phyloP scores from a whole-genome alignment of 2,113 vertebrate genomes.

The Monopterus albus region DNA sequence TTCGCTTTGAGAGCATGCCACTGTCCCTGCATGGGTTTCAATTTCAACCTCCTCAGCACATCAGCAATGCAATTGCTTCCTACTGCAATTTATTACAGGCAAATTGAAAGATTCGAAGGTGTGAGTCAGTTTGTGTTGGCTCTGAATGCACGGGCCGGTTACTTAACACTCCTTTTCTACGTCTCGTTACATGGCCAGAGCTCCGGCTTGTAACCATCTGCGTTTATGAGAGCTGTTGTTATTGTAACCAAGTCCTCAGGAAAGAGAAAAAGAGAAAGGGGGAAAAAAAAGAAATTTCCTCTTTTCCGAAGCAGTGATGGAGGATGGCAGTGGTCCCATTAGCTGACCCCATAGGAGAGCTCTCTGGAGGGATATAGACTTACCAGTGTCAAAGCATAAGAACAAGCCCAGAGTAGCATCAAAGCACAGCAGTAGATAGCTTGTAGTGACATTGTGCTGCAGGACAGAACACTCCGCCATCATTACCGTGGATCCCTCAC shows the following conservation, averaged over 20 bases:
- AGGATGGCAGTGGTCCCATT: constrained; percentile 67
- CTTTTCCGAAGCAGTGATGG: constrained; percentile 55
- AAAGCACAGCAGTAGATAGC: constrained; percentile 64
- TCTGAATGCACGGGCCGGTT: constrained; percentile 3
- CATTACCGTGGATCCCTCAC: constrained; percentile 42
- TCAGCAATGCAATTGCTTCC: constrained; percentile 70
- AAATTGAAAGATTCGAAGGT: constrained; percentile 77
- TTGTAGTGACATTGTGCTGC: constrained; percentile 55
- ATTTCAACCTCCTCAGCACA: constrained; percentile 80
- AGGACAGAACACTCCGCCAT: constrained; percentile 38
- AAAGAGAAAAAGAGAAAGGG: constrained; percentile 18
- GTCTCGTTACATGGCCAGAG: constrained; percentile 32
- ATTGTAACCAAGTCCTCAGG: constrained; percentile 49
- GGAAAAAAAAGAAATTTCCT: not conserved
- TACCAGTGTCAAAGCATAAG: constrained; percentile 54
- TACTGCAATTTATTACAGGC: constrained; percentile 74
- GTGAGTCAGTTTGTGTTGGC: constrained; percentile 74
- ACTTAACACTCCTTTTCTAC: constrained; percentile 15
- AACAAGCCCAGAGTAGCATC: constrained; percentile 61
- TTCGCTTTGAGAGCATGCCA: constrained; percentile 62
- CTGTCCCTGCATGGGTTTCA: constrained; percentile 65
- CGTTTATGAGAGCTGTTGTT: constrained; percentile 37
- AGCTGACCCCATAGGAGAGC: constrained; percentile 52
- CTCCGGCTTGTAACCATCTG: constrained; percentile 28
- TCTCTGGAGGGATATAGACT: constrained; percentile 70